These are phyloP conservation scores for Rousettus madagascariensis DNA, from an alignment of 2,797 vertebrate species.

Conservation along the genomic window DNA sequence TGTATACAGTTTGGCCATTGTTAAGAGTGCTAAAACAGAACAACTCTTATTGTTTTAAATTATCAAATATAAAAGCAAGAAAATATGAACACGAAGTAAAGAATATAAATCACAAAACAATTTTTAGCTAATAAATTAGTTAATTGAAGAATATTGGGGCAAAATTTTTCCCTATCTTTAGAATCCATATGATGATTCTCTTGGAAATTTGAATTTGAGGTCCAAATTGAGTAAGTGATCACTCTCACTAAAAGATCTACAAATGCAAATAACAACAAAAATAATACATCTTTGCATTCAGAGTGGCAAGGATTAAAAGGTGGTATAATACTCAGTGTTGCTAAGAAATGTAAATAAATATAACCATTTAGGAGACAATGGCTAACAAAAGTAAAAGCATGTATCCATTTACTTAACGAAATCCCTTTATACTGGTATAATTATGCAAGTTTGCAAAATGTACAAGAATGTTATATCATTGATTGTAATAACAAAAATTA, in stretches of 20 bases:
- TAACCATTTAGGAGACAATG: neutral
- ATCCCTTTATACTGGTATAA: neutral
- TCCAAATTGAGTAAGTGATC: neutral
- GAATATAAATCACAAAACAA: neutral
- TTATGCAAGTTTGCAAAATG: neutral
- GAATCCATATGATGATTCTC: neutral
- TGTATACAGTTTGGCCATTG: neutral
- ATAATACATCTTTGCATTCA: neutral
- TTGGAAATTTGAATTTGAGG: neutral
- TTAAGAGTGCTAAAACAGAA: neutral
- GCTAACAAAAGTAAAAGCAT: conserved; percentile 25
- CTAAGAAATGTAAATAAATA: conserved; percentile 2
- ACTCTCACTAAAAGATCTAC: conserved; percentile 3
- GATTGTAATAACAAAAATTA: neutral
- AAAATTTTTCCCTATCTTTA: neutral
- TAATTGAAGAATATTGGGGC: neutral
- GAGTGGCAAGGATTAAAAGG: neutral
- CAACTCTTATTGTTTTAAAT: neutral
- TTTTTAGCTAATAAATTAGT: neutral
- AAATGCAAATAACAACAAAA: conserved; percentile 22
- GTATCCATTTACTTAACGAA: neutral
- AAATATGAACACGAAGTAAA: neutral
- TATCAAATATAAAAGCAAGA: neutral
- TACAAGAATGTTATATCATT: neutral
- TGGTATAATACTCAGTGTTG: neutral